Evolutionary conservation across 1,140 invertebrate species (phyloP).

Genomic region (Drosophila arawakana): DNA sequence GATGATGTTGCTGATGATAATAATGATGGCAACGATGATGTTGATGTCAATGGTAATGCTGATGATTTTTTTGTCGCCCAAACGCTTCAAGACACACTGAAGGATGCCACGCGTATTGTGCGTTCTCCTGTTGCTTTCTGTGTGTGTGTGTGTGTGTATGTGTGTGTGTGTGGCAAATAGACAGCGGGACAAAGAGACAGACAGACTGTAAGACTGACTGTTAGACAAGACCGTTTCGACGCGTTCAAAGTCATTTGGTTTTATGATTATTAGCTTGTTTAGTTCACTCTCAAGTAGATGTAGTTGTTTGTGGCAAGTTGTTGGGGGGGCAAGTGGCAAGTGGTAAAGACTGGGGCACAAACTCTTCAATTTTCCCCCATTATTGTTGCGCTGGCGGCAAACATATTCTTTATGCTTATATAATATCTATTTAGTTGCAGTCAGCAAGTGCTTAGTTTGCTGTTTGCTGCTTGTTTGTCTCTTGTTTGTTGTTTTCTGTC

Average conservation of each 20-base stretch:
- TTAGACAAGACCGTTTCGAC: constrained; percentile 51
- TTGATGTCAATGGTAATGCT: constrained; percentile 58
- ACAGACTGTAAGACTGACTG: constrained; percentile 34
- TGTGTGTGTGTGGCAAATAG: background rate
- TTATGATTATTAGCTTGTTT: constrained; percentile 85
- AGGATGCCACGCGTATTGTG: constrained; percentile 26
- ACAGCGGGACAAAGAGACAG: constrained; percentile 29
- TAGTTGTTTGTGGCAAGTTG: background rate
- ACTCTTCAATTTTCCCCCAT: constrained; percentile 29
- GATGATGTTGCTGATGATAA: constrained; percentile 37
- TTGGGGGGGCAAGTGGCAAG: background rate
- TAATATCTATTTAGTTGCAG: constrained; percentile 82
- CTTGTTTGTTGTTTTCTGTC: constrained; percentile 31
- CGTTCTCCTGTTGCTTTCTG: constrained; percentile 37
- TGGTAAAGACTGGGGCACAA: background rate
- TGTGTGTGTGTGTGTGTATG: background rate
- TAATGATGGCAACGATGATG: too few relatives aligned
- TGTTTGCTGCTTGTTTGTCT: constrained; percentile 51
- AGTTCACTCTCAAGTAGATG: constrained; percentile 70
- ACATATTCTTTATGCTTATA: constrained; percentile 83
- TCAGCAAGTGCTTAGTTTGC: constrained; percentile 71
- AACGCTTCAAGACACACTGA: background rate
- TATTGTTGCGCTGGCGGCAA: constrained; percentile 57
- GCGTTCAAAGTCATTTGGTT: constrained; percentile 84
- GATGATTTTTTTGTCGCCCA: constrained; percentile 63